These are phyloP conservation scores for Melanitta fusca DNA, from an alignment of 2,797 vertebrate species.

Conservation along the genomic window DNA sequence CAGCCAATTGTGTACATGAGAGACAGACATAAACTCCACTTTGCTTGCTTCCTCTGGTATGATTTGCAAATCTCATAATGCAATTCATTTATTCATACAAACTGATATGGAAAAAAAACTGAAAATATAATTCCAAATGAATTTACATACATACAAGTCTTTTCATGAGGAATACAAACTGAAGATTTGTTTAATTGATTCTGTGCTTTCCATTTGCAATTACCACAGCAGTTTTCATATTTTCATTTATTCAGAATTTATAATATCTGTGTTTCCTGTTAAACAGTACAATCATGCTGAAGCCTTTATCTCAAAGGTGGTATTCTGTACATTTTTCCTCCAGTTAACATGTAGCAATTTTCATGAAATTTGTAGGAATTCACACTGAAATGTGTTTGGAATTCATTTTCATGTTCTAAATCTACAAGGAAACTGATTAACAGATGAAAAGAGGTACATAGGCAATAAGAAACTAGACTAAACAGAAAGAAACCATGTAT, in stretches of 20 bases:
- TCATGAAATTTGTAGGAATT: not conserved
- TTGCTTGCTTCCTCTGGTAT: not conserved
- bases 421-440: not conserved
- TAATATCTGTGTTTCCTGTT: not conserved
- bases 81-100: not conserved
- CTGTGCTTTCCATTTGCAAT: not conserved
- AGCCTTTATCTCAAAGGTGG: not conserved
- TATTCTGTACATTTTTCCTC: not conserved
- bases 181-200: not conserved
- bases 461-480: not conserved
- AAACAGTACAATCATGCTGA: not conserved
- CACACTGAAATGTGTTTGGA: not conserved
- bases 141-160: not conserved
- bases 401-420: not conserved
- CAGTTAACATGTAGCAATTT: not conserved
- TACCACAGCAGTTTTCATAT: not conserved
- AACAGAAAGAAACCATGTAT: not conserved
- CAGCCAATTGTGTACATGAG: not conserved
- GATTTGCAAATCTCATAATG: not conserved
- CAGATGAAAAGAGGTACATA: accelerated
- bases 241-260: not conserved
- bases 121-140: not conserved
- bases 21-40: not conserved
- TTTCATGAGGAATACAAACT: not conserved
- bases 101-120: not conserved